A percentile compares a stretch with the other conserved stretches of the same genome.
Evolutionary conservation across 2,113 vertebrate species (phyloP).

Genomic region (Lanius ludovicianus): DNA sequence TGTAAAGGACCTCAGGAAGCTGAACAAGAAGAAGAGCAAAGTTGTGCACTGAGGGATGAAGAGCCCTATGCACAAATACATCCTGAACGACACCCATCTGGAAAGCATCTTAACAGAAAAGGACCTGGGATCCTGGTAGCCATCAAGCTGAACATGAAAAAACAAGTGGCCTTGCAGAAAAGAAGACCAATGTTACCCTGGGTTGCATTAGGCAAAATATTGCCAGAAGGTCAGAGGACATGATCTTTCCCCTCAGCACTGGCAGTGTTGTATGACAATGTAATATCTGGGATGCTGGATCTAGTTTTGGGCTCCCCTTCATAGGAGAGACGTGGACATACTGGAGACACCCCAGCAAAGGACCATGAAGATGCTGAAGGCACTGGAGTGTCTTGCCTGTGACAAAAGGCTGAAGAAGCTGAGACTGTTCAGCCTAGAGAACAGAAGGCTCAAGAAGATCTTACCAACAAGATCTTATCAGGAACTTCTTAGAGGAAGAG

Average conservation of each 20-base stretch:
- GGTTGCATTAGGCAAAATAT: not conserved
- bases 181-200: not conserved
- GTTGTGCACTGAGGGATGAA: not conserved
- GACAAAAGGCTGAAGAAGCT: not conserved
- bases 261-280: no score
- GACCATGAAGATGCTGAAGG: not conserved
- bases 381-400: not conserved
- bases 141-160: not conserved
- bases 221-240: not conserved
- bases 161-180: not conserved
- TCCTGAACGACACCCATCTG: not conserved
- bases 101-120: not conserved
- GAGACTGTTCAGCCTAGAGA: not conserved
- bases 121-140: not conserved
- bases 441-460: not conserved
- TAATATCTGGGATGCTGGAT: not conserved
- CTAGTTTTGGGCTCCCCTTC: not conserved
- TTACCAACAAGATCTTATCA: not conserved
- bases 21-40: not conserved
- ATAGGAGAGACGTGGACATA: not conserved
- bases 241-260: not conserved
- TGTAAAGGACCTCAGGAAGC: not conserved
- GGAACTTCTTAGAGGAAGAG: not conserved
- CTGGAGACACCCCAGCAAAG: not conserved
- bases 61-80: not conserved